Conservation (phyloP, 2,888 invertebrate species). For the Embidobia sp. region DNA sequence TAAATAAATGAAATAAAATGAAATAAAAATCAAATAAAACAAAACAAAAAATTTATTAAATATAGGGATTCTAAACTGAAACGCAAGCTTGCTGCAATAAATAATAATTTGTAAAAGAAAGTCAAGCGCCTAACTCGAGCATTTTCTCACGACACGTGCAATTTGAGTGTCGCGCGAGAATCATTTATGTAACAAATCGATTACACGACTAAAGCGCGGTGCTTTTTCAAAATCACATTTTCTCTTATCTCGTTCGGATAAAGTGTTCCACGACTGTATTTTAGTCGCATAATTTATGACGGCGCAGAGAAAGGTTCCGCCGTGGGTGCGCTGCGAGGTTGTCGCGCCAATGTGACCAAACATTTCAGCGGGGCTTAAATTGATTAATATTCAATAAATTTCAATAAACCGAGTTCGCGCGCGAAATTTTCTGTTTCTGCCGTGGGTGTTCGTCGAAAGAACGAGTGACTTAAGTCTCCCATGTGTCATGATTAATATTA, state of each 20-base stretch:
- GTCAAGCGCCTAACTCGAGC: constrained; percentile 8
- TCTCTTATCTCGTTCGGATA: constrained; percentile 47
- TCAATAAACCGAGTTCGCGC: constrained; percentile 28
- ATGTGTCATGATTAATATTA: constrained; percentile 30
- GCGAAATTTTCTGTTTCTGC: constrained; percentile 10
- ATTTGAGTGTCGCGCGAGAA: constrained; percentile 38
- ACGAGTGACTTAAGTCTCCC: background rate
- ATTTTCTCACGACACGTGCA: constrained; percentile 19
- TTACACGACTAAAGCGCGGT: constrained; percentile 34
- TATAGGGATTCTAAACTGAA: too few species aligned
- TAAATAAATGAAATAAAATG: too few species aligned
- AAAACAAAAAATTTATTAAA: too few species aligned
- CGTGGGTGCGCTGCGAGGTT: constrained; percentile 26
- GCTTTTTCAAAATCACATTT: constrained; percentile 56
- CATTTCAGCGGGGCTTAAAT: constrained; percentile 38
- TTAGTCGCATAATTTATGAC: constrained; percentile 59
- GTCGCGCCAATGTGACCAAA: constrained; percentile 40
- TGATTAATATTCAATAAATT: constrained; percentile 59
- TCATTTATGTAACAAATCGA: constrained; percentile 54
- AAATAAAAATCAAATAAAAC: too few species aligned
- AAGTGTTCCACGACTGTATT: constrained; percentile 48
- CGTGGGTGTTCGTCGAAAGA: background rate
- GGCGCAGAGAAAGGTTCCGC: constrained; percentile 29
- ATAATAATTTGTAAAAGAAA: too few species aligned
- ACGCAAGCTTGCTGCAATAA: too few species aligned